Base-by-base conservation (phyloP, 2,888 invertebrate genomes). In the Sarcophaga carnaria region DNA sequence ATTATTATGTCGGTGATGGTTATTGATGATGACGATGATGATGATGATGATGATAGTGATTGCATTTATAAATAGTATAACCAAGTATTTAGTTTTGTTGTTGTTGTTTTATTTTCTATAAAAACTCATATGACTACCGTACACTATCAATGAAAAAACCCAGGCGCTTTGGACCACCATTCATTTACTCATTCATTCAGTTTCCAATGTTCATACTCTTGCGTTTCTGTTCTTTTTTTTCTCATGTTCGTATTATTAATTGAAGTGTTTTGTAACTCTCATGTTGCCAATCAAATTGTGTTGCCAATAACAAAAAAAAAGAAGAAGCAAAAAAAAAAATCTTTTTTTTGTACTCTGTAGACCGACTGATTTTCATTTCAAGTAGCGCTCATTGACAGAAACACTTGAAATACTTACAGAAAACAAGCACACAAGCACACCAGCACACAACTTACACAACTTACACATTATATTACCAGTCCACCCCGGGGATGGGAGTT, bases 361-460 rank as follows among this genome's bases (percentile, higher is more conserved):
- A 70, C 75, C 60, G 82, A 37, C 37, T 37, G 37, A 37, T 37
- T 37, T 37, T 37, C 17, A 22, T 83, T 85, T 85, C 85, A 85
- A 88, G 88, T 86, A 71, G 67, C 85, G 67, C 85, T 67, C 87
- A 85, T 87, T 87, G 87, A 88, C 87, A 88, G 85, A 77, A 88
- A 83, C 82, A 83, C 84, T 82, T 82, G 79, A 85, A 86, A 72
- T 71, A 69, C 67, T 54, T 81, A 70, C 22, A 85, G 37, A 84
- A 70, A 70, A 54, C 75, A 75, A 37, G 37, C 37, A 37, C 37
- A 37, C 37, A 37, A 37, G 37, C 37, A 37, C 37, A 27, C 4
- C 5, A 27, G 27, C 63, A 5, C 14, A 22, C 22, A 22, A 1
- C 22, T 1, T 20, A 22, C 1, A 49, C 60, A 75, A 49, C 17